phyloP scores from a whole-genome alignment of 2,888 invertebrate species.

The Drosophila neonasuta region DNA sequence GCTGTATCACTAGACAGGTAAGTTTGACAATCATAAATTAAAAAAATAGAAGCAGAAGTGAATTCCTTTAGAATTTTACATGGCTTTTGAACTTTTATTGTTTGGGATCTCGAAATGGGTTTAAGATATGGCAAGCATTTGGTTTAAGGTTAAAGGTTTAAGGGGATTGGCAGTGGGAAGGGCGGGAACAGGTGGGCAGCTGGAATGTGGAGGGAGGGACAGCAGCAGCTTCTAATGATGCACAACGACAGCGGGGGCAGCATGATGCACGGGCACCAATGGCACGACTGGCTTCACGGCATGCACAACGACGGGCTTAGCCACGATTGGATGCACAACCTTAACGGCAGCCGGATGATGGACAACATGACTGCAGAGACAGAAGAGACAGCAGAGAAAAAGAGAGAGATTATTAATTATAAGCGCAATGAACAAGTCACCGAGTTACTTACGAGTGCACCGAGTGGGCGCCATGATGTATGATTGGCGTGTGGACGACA shows the following conservation, averaged over 20 bases:
- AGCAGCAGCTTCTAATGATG: constrained; percentile 71
- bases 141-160: not conserved
- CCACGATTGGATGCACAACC: constrained; percentile 74
- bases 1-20: constrained; percentile 97
- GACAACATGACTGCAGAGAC: constrained; percentile 70
- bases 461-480: constrained; percentile 79
- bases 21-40: constrained; percentile 80
- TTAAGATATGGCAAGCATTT: constrained; percentile 2
- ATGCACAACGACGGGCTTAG: constrained; percentile 75
- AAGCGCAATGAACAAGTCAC: not conserved
- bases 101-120: constrained; percentile 37
- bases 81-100: constrained; percentile 67
- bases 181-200: too few relatives aligned
- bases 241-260: constrained; percentile 76
- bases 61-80: constrained; percentile 34
- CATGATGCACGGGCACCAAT: constrained; percentile 80
- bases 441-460: constrained; percentile 75
- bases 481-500: constrained; percentile 69
- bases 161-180: not conserved
- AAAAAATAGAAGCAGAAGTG: constrained; percentile 1
- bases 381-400: not conserved
- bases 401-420: constrained; percentile 6
- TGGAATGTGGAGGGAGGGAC: too few relatives aligned
- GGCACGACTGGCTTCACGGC: constrained; percentile 72
- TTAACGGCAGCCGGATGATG: constrained; percentile 82